Evolutionary conservation across 2,113 vertebrate genomes (phyloP).

Genomic region (Syngnathoides biaculeatus): DNA sequence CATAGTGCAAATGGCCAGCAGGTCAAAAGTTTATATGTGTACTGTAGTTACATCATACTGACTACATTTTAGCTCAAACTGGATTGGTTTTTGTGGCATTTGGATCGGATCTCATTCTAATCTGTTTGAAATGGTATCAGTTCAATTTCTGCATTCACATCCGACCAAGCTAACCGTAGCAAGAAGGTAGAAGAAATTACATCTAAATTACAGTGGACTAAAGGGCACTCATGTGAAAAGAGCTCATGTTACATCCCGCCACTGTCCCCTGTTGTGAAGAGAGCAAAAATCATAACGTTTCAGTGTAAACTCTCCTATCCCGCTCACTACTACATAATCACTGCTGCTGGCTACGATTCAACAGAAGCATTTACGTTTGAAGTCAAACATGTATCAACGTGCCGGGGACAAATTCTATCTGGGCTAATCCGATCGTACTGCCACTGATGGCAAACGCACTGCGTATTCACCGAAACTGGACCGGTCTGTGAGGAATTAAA

Average conservation of each 20-base stretch:
- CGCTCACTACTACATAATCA: background rate
- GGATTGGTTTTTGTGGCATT: too few relatives aligned
- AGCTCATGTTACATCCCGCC: background rate
- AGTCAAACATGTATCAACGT: background rate
- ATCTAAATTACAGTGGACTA: too few relatives aligned
- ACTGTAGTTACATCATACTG: too few relatives aligned
- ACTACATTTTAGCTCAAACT: too few relatives aligned
- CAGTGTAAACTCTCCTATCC: background rate
- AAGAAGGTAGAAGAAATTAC: too few relatives aligned
- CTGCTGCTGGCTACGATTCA: background rate
- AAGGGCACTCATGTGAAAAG: background rate
- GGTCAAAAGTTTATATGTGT: too few relatives aligned
- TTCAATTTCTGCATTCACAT: too few relatives aligned
- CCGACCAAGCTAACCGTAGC: too few relatives aligned
- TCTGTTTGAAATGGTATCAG: too few relatives aligned
- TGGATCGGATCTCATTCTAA: too few relatives aligned
- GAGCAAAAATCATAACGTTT: background rate
- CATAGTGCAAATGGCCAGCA: too few relatives aligned
- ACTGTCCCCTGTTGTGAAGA: background rate
- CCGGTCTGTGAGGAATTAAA: background rate
- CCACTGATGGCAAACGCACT: conserved; percentile 1
- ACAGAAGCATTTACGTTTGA: background rate
- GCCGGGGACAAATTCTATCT: conserved; percentile 14
- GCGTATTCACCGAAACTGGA: background rate
- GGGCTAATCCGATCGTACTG: conserved; percentile 12